Base-by-base conservation (phyloP, 1,140 invertebrate species). In the Babylonia areolata region DNA sequence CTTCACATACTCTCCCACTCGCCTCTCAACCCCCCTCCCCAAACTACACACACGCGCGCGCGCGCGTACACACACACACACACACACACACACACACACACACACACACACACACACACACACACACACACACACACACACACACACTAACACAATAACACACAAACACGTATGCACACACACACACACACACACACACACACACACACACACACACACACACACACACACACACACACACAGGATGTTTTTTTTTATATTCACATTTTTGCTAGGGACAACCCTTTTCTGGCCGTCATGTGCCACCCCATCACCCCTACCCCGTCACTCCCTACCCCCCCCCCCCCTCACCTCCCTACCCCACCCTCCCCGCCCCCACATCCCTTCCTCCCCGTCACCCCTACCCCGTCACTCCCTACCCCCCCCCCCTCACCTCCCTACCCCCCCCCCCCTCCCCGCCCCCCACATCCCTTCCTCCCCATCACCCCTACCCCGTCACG, bases 101-200 rank as follows among this genome's bases (percentile, higher is more conserved):
- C 71, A 35, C 71, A 73, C 9, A 35, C 71, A 73, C n/a, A 35
- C 58, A 73, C 71, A 73, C 71, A 73, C 71, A 73, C 71, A 73
- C 71, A 73, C 71, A 73, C 33, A 73, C 71, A 73, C 71, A 73
- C 71, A 73, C 71, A 73, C 71, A 73, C 71, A 73, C 5, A 73
- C 71, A 73, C 71, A 73, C 71, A 73, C 71, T 33, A 9, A 33
- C 33, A 73, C 71, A 31, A 6, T 9, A 28, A 73, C 71, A 35
- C 71, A 73, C 71, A 73, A 23, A 73, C n/a, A 73, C 71, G 35
- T 3, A 73, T 31, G 35, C n/a, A 73, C 71, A 73, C 71, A 73
- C 33, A 73, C n/a, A 31, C 71, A 73, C 71, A 73, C 71, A 73
- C 71, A 73, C 71, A 73, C 71, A 73, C 33, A 73, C n/a, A 31